Conservation (phyloP, 1,140 invertebrate species). For the Trichoplusia ni region DNA sequence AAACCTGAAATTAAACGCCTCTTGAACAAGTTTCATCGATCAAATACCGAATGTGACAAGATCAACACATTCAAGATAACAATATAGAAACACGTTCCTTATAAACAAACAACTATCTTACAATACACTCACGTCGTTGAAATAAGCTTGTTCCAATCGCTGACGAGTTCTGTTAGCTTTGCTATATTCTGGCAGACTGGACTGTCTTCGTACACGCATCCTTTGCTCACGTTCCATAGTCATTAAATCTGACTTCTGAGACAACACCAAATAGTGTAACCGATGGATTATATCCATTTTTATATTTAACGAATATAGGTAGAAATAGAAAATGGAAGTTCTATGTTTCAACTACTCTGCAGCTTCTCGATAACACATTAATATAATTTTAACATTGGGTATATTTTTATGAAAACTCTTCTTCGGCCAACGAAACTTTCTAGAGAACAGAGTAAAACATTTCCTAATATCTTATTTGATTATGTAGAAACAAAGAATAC, state of each 20-base stretch:
- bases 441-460: too few species aligned
- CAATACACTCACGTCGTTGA: constrained; percentile 75
- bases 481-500: too few species aligned
- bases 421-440: too few species aligned
- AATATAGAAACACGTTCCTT: too few species aligned
- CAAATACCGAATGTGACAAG: too few species aligned
- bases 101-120: too few species aligned
- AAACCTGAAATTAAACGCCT: too few species aligned
- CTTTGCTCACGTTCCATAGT: constrained; percentile 76
- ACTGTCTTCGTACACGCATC: constrained; percentile 83
- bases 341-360: too few species aligned
- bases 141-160: constrained; percentile 70
- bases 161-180: constrained; percentile 68
- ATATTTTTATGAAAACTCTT: too few species aligned
- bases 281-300: constrained; percentile 79
- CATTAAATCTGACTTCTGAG: constrained; percentile 79
- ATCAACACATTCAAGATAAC: too few species aligned
- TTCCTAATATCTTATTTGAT: too few species aligned
- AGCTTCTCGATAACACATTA: not conserved
- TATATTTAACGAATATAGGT: constrained; percentile 9
- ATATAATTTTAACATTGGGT: not conserved
- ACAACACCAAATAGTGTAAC: constrained; percentile 77
- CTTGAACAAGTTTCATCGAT: too few species aligned
- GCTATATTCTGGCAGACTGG: constrained; percentile 83
- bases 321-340: constrained; percentile 3